Evolutionary conservation across 2,113 vertebrate species (phyloP), one percentile per base, ranked within the genome.

Genomic region (Percopsis transmontana): DNA sequence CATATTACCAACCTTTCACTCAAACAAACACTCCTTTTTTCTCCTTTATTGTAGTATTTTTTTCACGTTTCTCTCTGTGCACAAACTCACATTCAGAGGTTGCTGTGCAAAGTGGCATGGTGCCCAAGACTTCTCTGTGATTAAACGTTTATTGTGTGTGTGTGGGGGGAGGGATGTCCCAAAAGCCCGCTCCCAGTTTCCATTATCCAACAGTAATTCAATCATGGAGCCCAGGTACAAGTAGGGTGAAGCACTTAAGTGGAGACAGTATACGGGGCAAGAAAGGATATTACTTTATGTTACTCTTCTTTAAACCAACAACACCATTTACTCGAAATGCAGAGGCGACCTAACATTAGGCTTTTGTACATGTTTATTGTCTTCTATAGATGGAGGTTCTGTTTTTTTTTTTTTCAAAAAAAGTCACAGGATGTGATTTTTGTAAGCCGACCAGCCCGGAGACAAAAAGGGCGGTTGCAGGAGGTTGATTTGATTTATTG

Each of bases 131-230:
- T 81, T 80, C 63, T 67, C 85, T 80, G 70, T 89, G 87, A 90
- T 90, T 88, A 89, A 90, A 89, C 66, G 85, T 77, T 86, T 85
- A 72, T 87, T 89, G 79, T 86, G 82, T 80, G 51, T n/a, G n/a
- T n/a, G 27, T 33, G 8, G 89, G 86, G 83, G 83, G 86, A 80
- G 84, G 86, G 87, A 90, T 81, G 83, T 89, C 86, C 87, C 87
- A 85, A 50, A n/a, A 90, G 89, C 89, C 89, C 89, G 88, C 68
- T 86, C 76, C 80, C 80, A 79, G 67, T 84, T 83, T 87, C 89
- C 89, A 89, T 91, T 88, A 87, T 70, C 45, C 52, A 72, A 70
- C 77, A 58, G 73, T 81, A 87, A 88, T 84, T 74, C 78, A 84
- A 82, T 87, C 66, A 79, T 59, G 67, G 47, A 58, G 60, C 78